Conservation (phyloP, 2,888 invertebrate genomes). For the Baronia brevicornis region DNA sequence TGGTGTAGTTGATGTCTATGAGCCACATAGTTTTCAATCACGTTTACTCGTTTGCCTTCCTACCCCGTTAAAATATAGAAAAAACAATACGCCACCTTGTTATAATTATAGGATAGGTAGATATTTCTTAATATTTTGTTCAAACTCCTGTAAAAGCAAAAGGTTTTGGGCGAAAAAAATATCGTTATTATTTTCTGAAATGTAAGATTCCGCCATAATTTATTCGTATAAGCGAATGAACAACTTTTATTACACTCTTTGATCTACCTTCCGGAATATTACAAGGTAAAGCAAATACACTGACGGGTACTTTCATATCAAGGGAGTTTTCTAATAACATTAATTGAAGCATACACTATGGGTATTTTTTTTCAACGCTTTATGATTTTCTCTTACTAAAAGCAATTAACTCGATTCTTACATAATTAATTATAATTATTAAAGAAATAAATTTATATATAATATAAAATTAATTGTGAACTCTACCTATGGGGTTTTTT, state of each 20-base stretch:
- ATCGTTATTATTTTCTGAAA: constrained; percentile 8
- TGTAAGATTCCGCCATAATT: constrained; percentile 6
- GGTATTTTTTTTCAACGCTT: constrained; percentile 3
- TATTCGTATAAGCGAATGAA: constrained; percentile 2
- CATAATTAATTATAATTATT: too few relatives aligned
- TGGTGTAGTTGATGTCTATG: too few relatives aligned
- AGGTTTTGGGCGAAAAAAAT: constrained; percentile 1
- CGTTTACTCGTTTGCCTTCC: too few relatives aligned
- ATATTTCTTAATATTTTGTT: background rate
- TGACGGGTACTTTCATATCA: constrained; percentile 1
- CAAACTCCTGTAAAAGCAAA: background rate
- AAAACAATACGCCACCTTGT: too few relatives aligned
- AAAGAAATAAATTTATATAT: too few relatives aligned
- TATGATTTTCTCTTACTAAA: constrained; percentile 5
- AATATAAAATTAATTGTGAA: too few relatives aligned
- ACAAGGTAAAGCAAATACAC: background rate
- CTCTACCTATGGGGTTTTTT: too few relatives aligned
- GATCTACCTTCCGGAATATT: constrained; percentile 7
- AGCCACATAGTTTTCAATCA: too few relatives aligned
- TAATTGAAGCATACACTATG: constrained; percentile 1
- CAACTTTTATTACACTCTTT: constrained; percentile 3
- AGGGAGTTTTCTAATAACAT: constrained; percentile 5
- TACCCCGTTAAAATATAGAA: too few relatives aligned
- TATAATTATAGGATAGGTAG: too few relatives aligned
- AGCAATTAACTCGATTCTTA: constrained; percentile 11